These are phyloP conservation scores for Bruchidius siliquastri DNA, from an alignment of 2,888 invertebrate species.

Conservation along the genomic window DNA sequence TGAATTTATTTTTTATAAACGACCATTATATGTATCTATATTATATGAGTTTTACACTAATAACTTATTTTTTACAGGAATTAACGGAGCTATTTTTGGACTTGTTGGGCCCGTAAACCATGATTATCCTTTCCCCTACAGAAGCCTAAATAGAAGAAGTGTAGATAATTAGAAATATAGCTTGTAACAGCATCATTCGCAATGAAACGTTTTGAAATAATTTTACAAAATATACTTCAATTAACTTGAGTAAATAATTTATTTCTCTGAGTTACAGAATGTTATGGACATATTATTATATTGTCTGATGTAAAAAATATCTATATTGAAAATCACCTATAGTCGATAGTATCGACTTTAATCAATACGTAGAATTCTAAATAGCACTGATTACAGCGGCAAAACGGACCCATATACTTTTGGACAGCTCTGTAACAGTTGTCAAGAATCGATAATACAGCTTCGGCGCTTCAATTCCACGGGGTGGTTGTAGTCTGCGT, in stretches of 20 bases:
- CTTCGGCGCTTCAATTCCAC: background rate
- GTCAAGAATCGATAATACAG: background rate
- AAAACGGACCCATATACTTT: too few species aligned
- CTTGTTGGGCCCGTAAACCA: conserved; percentile 11
- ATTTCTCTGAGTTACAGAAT: too few species aligned
- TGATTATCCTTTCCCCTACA: conserved; percentile 26
- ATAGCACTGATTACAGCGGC: too few species aligned
- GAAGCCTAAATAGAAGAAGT: conserved; percentile 5
- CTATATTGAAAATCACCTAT: too few species aligned
- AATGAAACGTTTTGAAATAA: background rate
- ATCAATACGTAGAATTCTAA: too few species aligned
- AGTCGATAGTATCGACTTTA: too few species aligned
- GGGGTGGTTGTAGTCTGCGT: background rate
- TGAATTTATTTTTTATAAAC: too few species aligned
- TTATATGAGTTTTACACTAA: background rate
- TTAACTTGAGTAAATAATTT: too few species aligned
- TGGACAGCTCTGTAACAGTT: background rate
- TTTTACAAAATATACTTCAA: background rate
- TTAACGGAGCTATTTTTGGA: conserved; percentile 19
- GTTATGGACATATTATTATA: too few species aligned
- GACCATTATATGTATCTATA: too few species aligned
- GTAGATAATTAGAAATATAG: background rate
- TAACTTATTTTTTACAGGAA: conserved; percentile 7
- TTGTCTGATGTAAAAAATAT: too few species aligned
- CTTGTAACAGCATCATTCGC: background rate